Evolutionary conservation across 2,113 vertebrate species (phyloP).

Genomic region (Oenanthe melanoleuca): DNA sequence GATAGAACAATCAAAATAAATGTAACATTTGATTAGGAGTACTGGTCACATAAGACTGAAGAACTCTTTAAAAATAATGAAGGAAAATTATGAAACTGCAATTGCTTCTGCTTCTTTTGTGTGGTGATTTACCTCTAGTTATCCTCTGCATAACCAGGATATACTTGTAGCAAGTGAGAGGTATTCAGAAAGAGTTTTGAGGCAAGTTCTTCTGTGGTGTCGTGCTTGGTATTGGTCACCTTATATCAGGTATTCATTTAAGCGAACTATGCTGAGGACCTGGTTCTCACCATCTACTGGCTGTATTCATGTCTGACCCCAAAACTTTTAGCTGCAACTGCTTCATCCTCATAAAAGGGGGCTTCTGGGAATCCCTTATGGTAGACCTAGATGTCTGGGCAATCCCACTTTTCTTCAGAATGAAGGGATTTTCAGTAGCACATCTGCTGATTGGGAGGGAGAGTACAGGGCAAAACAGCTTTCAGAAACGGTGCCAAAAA

Average conservation of each 20-base stretch:
- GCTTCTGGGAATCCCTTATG: not conserved
- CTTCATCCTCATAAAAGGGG: not conserved
- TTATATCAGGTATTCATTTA: not conserved
- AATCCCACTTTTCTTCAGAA: not conserved
- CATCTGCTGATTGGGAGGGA: not conserved
- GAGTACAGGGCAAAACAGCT: not conserved
- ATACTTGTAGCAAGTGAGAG: not conserved
- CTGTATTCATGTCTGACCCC: not conserved
- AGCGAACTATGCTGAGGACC: not conserved
- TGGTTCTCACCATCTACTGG: not conserved
- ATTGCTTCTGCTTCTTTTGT: not conserved
- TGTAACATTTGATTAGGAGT: not conserved
- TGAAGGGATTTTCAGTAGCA: not conserved
- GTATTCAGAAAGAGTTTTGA: not conserved
- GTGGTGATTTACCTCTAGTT: not conserved
- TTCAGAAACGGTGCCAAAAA: not conserved
- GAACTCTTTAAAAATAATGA: not conserved
- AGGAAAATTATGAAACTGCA: not conserved
- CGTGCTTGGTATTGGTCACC: not conserved
- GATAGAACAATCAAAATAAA: conserved; percentile 35
- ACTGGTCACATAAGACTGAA: not conserved
- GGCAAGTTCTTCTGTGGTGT: not conserved
- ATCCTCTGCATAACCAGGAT: not conserved
- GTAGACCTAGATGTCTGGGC: not conserved
- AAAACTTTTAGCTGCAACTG: not conserved